Percentiles rank a stretch among this genome's conserved stretches.
Evolutionary conservation across 2,113 vertebrate species (phyloP).

Genomic region (Seriola aureovittata): DNA sequence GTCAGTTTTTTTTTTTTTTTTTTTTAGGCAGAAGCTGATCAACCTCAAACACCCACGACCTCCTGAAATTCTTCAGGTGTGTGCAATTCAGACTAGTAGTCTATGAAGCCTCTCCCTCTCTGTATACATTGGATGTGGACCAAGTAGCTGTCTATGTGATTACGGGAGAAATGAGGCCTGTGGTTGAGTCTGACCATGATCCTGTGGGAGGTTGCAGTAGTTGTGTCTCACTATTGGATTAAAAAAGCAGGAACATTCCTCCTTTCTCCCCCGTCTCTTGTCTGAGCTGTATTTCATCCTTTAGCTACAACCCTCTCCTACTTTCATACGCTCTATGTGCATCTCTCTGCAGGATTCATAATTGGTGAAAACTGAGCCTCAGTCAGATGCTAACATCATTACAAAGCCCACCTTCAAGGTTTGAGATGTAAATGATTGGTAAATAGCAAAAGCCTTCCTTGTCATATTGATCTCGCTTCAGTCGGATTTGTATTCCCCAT

Average conservation of each 20-base stretch:
- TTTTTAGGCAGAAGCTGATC: slow-evolving; percentile 41
- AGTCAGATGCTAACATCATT: slow-evolving; percentile 72
- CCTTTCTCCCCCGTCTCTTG: slow-evolving; percentile 51
- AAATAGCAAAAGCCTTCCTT: slow-evolving; percentile 54
- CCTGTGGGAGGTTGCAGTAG: slow-evolving; percentile 67
- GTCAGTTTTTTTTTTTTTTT: slow-evolving; percentile 23
- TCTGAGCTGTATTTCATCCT: slow-evolving; percentile 61
- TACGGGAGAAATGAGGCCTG: slow-evolving; percentile 67
- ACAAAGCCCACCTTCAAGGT: slow-evolving; percentile 60
- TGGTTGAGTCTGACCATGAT: slow-evolving; percentile 72
- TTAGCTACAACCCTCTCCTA: slow-evolving; percentile 23
- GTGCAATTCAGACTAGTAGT: slow-evolving; percentile 37
- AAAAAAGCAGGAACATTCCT: slow-evolving; percentile 63
- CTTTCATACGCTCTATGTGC: slow-evolving; percentile 26
- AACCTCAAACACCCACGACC: slow-evolving; percentile 51
- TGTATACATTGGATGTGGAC: slow-evolving; percentile 57
- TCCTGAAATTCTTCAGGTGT: slow-evolving; percentile 59
- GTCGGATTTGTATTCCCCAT: slow-evolving; percentile 63
- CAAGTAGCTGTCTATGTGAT: slow-evolving; percentile 70
- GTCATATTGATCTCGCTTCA: slow-evolving; percentile 66
- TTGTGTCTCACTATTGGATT: slow-evolving; percentile 68
- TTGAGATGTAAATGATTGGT: slow-evolving; percentile 57
- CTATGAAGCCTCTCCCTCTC: slow-evolving; percentile 28
- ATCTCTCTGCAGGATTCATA: slow-evolving; percentile 49
- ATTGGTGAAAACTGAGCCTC: slow-evolving; percentile 69